phyloP scores from a whole-genome alignment of 2,113 vertebrate species.

The Callipepla squamata region DNA sequence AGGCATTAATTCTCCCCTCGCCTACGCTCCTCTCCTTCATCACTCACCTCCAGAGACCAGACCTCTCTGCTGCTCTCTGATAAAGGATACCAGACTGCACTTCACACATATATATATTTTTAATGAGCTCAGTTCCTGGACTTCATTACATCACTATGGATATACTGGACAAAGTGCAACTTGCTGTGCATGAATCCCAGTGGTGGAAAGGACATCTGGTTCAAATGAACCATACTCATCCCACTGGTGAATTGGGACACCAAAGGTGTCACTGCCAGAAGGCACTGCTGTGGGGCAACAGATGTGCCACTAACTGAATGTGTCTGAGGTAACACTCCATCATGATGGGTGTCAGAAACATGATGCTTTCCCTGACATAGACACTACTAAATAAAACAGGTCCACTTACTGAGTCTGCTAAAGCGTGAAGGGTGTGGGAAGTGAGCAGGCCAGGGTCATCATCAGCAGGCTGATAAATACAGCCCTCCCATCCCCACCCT shows the following conservation, averaged over 20 bases:
- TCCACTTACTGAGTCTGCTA: background rate
- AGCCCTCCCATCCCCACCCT: slow-evolving; percentile 46
- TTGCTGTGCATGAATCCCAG: background rate
- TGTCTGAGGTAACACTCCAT: background rate
- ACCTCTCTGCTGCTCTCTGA: background rate
- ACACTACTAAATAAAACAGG: background rate
- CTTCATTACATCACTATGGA: background rate
- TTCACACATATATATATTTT: background rate
- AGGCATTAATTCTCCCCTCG: background rate
- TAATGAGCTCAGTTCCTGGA: background rate
- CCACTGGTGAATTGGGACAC: background rate
- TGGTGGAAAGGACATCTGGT: background rate
- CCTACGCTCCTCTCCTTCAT: background rate
- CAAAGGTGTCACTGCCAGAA: background rate
- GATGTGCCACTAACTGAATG: too few relatives aligned
- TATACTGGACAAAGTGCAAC: background rate
- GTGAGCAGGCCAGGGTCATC: background rate
- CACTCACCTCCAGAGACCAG: background rate
- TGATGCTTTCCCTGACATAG: background rate
- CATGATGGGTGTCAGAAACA: background rate
- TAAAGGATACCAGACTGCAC: background rate
- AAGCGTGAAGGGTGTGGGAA: background rate
- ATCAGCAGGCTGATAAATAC: background rate
- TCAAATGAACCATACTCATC: background rate
- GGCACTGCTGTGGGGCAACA: background rate